These are phyloP conservation scores for Dysdera silvatica DNA, from an alignment of 1,140 invertebrate genomes.

Conservation along the genomic window DNA sequence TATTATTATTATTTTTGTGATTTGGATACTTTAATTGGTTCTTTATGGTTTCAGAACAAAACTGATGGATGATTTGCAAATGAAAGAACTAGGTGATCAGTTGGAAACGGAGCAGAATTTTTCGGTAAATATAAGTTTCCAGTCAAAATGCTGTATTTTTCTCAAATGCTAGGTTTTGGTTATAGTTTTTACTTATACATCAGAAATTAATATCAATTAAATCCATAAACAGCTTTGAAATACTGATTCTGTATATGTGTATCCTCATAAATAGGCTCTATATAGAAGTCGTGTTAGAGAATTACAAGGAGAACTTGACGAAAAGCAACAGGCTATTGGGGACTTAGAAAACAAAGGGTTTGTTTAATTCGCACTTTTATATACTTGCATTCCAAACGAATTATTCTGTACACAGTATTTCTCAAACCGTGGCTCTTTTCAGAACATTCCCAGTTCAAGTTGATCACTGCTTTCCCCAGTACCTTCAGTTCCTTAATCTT, in stretches of 20 bases:
- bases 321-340: constrained; percentile 60
- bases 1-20: not conserved
- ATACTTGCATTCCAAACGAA: too few species aligned
- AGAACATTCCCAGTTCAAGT: too few species aligned
- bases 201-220: too few species aligned
- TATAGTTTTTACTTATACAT: not conserved
- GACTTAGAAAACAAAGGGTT: constrained; percentile 76
- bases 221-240: too few species aligned
- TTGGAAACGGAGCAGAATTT: constrained; percentile 81
- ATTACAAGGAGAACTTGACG: constrained; percentile 75
- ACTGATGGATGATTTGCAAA: constrained; percentile 66
- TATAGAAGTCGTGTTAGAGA: constrained; percentile 90
- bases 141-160: not conserved
- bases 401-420: too few species aligned
- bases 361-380: not conserved
- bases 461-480: too few species aligned
- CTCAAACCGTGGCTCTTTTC: too few species aligned
- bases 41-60: constrained; percentile 42
- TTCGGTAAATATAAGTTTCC: constrained; percentile 46
- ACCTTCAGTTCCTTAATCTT: too few species aligned
- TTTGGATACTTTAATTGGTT: constrained; percentile 11
- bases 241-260: constrained; percentile 19
- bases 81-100: constrained; percentile 88
- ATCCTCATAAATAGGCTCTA: constrained; percentile 55
- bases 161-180: not conserved